These are phyloP conservation scores for Tychaedon coryphoeus DNA, from an alignment of 2,113 vertebrate genomes.

Conservation along the genomic window DNA sequence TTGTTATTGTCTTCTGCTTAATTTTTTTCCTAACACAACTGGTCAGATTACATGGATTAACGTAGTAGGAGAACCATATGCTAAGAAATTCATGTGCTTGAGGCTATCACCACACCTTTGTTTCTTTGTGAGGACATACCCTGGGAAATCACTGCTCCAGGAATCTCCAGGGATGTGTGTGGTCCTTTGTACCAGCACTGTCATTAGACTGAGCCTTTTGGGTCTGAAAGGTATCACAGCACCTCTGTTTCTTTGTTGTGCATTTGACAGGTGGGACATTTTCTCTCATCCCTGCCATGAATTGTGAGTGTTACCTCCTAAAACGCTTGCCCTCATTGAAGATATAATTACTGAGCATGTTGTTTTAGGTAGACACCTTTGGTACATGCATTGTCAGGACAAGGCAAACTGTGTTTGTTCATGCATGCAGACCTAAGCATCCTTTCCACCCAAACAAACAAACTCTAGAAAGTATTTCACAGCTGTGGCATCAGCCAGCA, in stretches of 20 bases:
- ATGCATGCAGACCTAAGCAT: not conserved
- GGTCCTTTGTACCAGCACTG: not conserved
- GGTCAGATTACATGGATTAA: not conserved
- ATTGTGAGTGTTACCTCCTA: not conserved
- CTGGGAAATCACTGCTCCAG: not conserved
- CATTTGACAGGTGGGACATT: not conserved
- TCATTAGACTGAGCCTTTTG: not conserved
- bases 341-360: not conserved
- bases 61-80: accelerated
- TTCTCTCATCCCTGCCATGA: not conserved
- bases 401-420: not conserved
- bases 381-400: not conserved
- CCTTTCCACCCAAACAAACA: not conserved
- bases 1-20: not conserved
- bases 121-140: not conserved
- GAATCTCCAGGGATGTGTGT: not conserved
- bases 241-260: not conserved
- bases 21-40: not conserved
- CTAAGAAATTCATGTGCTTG: not conserved
- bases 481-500: not conserved
- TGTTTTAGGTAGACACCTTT: not conserved
- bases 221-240: not conserved
- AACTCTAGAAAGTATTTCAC: not conserved
- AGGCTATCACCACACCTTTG: not conserved
- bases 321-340: not conserved